Base-by-base conservation (phyloP, 1,140 invertebrate genomes). In the Drosophila repleta region DNA sequence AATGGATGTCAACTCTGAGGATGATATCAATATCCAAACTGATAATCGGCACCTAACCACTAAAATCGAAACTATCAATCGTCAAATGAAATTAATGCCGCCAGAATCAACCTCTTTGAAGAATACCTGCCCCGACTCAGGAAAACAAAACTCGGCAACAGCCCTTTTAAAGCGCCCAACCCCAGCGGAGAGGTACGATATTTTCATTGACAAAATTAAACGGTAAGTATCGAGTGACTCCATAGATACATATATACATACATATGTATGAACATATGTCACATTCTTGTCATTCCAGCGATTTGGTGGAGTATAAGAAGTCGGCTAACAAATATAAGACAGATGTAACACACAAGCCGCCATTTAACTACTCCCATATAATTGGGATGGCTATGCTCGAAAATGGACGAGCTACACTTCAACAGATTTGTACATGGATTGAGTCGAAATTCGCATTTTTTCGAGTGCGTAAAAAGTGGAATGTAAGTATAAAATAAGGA, bases 321-420 rank as follows among this genome's bases (percentile, higher is more conserved):
- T 60, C 70, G 0, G 79, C 84, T 3, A 51, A 29, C 2, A 77
- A 85, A 26, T 92, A 91, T 68, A 79, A 77, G 70, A 85, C 74
- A 0, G 78, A 91, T 52, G 49, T 77, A 13, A 76, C 64, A 1
- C 79, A 88, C 15, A 92, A 92, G 21, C 91, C 91, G 0, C 90
- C 90, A 0, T 92, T 92, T 37, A 92, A 92, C 46, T 92, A 92
- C 55, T 91, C 91, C 0, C 85, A 92, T 41, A 91, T 92, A 2
- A 92, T 92, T 51, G 91, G 84, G 6, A 92, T 92, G 91, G 91
- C 88, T 8, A 90, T 92, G 79, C 51, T 91, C 3, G 83, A 91
- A 46, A 82, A 85, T 49, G 91, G 91, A 13, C 60, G 88, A 1
- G 79, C 88, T n/a, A 92, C 91, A 1, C 68, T 92, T 1, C 89